Evolutionary conservation across 2,797 vertebrate genomes (phyloP).

Genomic region (Leptoclinus maculatus): DNA sequence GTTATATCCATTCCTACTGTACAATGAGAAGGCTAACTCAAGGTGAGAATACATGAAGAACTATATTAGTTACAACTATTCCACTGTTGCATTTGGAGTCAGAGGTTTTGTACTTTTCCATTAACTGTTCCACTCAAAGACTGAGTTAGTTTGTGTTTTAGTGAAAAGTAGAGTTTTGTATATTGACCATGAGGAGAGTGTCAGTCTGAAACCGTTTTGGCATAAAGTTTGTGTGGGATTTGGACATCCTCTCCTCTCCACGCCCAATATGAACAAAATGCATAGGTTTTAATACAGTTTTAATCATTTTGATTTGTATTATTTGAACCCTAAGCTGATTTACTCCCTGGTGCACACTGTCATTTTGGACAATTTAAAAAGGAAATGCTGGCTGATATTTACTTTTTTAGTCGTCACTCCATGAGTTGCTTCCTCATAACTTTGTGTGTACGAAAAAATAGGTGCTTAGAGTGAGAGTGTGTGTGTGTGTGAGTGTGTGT

Average conservation of each 20-base stretch:
- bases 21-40: not conserved
- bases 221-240: not conserved
- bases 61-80: not conserved
- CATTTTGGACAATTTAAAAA: not conserved
- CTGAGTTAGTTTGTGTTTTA: not conserved
- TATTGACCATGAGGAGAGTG: not conserved
- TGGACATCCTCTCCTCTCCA: not conserved
- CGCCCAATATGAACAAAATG: not conserved
- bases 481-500: not conserved
- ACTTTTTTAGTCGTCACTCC: slow-evolving; percentile 12
- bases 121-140: not conserved
- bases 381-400: slow-evolving; percentile 5
- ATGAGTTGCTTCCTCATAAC: slow-evolving; percentile 13
- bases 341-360: not conserved
- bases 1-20: not conserved
- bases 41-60: not conserved
- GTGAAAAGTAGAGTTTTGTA: not conserved
- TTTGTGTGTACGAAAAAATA: not conserved
- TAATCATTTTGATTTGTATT: not conserved
- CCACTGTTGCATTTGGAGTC: not conserved
- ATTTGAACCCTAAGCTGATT: slow-evolving; percentile 1
- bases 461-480: not conserved
- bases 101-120: slow-evolving; percentile 14
- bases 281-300: not conserved
- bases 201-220: not conserved